phyloP scores from a whole-genome alignment of 2,888 invertebrate genomes.

The Euzophera pinguis region DNA sequence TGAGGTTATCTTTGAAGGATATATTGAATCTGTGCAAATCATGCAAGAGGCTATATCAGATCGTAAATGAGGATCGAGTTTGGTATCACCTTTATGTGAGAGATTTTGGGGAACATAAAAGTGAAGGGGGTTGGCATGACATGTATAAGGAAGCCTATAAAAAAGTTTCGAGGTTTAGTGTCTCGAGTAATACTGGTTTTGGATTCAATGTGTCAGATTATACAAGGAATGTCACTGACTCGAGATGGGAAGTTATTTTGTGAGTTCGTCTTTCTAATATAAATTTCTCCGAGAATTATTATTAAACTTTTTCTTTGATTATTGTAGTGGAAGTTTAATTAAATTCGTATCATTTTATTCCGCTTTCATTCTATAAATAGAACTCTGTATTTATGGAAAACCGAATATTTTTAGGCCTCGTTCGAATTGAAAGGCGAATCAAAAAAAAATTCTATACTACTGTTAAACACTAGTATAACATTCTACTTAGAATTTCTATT shows the following conservation, averaged over 20 bases:
- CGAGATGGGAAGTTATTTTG: conserved; percentile 37
- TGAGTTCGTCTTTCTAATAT: conserved; percentile 18
- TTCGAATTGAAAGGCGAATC: too few relatives aligned
- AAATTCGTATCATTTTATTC: not conserved
- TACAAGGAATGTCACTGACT: conserved; percentile 22
- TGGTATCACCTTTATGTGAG: conserved; percentile 38
- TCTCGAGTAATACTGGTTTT: conserved; percentile 18
- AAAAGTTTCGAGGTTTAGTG: conserved; percentile 17
- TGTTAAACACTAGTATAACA: too few relatives aligned
- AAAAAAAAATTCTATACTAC: too few relatives aligned
- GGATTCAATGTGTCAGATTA: conserved; percentile 26
- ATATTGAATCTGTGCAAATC: conserved; percentile 34
- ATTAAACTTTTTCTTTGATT: not conserved
- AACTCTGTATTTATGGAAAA: too few relatives aligned
- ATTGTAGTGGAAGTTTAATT: not conserved
- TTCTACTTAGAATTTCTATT: too few relatives aligned
- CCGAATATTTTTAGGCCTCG: too few relatives aligned
- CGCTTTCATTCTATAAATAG: too few relatives aligned
- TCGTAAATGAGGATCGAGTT: conserved; percentile 33
- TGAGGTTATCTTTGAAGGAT: conserved; percentile 31
- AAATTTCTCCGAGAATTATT: not conserved
- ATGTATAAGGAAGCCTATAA: conserved; percentile 33
- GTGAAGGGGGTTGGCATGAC: conserved; percentile 26
- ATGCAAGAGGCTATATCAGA: conserved; percentile 34
- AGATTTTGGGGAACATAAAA: conserved; percentile 34